phyloP scores from a whole-genome alignment of 2,888 invertebrate genomes.

The Pyrrhosoma nymphula region DNA sequence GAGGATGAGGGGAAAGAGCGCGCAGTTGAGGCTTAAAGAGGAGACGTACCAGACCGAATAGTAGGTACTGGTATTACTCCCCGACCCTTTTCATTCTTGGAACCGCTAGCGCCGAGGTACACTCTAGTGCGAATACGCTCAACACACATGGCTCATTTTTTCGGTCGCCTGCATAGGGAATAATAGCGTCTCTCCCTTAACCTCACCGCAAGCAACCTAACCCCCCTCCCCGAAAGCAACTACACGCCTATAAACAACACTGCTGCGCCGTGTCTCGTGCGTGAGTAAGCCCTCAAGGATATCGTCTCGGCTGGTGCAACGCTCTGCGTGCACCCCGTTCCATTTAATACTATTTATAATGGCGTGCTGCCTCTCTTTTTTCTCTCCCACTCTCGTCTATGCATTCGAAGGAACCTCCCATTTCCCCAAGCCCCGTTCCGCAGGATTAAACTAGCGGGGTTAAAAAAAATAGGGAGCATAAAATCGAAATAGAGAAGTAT shows the following conservation, averaged over 20 bases:
- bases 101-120: background rate
- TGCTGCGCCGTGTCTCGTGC: background rate
- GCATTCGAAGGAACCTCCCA: background rate
- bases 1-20: background rate
- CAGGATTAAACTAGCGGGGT: background rate
- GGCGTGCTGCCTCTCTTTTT: background rate
- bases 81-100: background rate
- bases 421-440: background rate
- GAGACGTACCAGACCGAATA: slow-evolving; percentile 5
- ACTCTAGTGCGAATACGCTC: background rate
- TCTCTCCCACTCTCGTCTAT: background rate
- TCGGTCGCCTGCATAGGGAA: background rate
- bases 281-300: background rate
- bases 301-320: background rate
- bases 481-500: background rate
- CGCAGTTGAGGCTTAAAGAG: slow-evolving; percentile 22
- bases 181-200: background rate
- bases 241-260: background rate
- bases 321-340: background rate
- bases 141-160: background rate
- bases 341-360: background rate
- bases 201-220: background rate
- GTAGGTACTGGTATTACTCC: background rate
- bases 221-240: background rate
- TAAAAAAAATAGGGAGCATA: background rate